Evolutionary conservation across 1,140 invertebrate genomes (phyloP), one percentile per base, ranked within the genome.

Genomic region (Brachionus paranguensis): DNA sequence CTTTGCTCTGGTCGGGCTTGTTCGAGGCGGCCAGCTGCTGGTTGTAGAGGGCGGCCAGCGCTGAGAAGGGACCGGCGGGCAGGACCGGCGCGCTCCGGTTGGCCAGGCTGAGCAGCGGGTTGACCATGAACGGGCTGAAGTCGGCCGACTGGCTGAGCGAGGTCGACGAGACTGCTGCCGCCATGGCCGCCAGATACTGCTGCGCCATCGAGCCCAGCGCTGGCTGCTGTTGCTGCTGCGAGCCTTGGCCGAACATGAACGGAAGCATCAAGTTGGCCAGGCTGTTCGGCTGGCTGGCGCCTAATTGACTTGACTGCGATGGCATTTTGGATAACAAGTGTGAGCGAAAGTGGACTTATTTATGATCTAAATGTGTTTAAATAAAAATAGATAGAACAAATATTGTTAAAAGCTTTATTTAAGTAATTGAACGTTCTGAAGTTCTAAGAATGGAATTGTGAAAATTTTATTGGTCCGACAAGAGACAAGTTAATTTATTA

Each of bases 161-260:
- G 14, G 72, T 29, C 1, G 45, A 47, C 2, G 45, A 47, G 45
- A 47, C 45, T 7, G 45, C 45, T 2, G 45, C 45, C 2, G 72
- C 72, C 41, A 76, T 76, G 41, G 72, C 72, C 11, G 72, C 72
- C 43, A 76, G 11, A 47, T 76, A 76, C 27, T 76, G 41, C 27
- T 76, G 72, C 17, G 72, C 72, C 43, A 60, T 60, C 8, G 53
- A 17, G 53, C 53, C 43, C 72, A 20, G 24, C 2, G 33, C 17
- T 24, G 45, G 41, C 41, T 24, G 45, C 37, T 24, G 72, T 14
- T 37, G 72, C 1, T 50, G 72, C 27, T 53, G 41, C 8, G 43
- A 20, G 43, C 17, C 20, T 53, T 72, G 68, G 6, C 3, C 37
- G 1, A 72, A 72, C n/a, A 72, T 41, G 41, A 72, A 72, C 37